These are phyloP conservation scores for Drosophila affinis DNA, from an alignment of 2,888 invertebrate genomes.

Conservation along the genomic window DNA sequence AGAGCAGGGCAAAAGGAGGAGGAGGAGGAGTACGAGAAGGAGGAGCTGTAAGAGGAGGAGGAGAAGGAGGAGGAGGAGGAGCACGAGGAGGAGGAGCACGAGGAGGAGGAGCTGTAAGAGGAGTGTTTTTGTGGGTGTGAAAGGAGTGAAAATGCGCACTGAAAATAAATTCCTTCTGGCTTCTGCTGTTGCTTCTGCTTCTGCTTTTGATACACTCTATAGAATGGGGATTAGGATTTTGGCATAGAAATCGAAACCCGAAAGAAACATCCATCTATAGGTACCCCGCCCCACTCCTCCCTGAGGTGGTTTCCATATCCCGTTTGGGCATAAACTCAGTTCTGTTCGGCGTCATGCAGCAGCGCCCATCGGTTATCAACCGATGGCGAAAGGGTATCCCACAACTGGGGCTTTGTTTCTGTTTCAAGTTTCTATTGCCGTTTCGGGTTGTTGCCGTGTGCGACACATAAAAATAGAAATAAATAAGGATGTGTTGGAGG, in stretches of 20 bases:
- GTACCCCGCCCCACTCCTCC: too few relatives aligned
- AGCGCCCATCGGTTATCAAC: too few relatives aligned
- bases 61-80: background rate
- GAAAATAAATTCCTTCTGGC: constrained; percentile 56
- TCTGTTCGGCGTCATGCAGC: too few relatives aligned
- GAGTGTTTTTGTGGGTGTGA: background rate
- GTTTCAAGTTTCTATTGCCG: background rate
- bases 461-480: constrained; percentile 68
- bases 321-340: too few relatives aligned
- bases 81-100: background rate
- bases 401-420: background rate
- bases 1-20: constrained; percentile 12
- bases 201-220: background rate
- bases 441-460: constrained; percentile 22
- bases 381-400: background rate
- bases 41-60: background rate
- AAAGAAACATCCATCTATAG: too few relatives aligned
- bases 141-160: constrained; percentile 74
- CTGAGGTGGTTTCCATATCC: too few relatives aligned
- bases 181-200: constrained; percentile 31
- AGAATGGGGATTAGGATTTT: background rate
- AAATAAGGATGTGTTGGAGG: constrained; percentile 53
- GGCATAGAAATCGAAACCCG: too few relatives aligned
- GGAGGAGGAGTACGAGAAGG: constrained; percentile 3
- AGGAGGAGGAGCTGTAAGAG: constrained; percentile 8